Percentiles rank a stretch among this genome's conserved stretches.
Conservation (phyloP, 2,888 invertebrate genomes). For the Marronus borbonicus region DNA sequence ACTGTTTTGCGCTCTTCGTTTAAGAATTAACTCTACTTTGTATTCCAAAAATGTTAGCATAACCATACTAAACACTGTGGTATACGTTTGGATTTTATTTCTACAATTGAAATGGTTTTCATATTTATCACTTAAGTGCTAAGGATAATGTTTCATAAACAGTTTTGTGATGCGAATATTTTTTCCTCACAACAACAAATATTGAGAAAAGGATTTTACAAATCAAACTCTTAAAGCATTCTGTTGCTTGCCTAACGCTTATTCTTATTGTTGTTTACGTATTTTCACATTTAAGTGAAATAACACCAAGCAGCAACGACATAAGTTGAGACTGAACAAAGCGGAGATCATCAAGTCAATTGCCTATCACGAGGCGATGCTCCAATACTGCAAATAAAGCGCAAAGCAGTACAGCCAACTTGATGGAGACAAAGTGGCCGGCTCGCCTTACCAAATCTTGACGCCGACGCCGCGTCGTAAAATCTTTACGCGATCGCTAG, state of each 20-base stretch:
- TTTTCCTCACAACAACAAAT: too few species aligned
- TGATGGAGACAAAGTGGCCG: constrained; percentile 1
- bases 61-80: too few species aligned
- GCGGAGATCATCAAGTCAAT: constrained; percentile 25
- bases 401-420: neutral
- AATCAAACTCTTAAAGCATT: neutral
- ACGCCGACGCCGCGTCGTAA: constrained; percentile 8
- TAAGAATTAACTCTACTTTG: too few species aligned
- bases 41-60: too few species aligned
- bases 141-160: too few species aligned
- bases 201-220: neutral
- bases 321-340: neutral
- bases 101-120: too few species aligned
- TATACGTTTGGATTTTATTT: too few species aligned
- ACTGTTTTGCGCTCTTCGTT: too few species aligned
- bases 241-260: neutral
- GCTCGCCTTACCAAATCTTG: neutral
- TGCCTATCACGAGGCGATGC: constrained; percentile 14
- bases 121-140: too few species aligned
- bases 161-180: too few species aligned
- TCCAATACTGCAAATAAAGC: constrained; percentile 1
- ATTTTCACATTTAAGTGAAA: constrained; percentile 1
- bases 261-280: constrained; percentile 4
- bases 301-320: neutral
- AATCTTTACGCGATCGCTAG: neutral